These are phyloP conservation scores for Cremastinae sp. DNA, from an alignment of 2,888 invertebrate genomes.

Conservation along the genomic window DNA sequence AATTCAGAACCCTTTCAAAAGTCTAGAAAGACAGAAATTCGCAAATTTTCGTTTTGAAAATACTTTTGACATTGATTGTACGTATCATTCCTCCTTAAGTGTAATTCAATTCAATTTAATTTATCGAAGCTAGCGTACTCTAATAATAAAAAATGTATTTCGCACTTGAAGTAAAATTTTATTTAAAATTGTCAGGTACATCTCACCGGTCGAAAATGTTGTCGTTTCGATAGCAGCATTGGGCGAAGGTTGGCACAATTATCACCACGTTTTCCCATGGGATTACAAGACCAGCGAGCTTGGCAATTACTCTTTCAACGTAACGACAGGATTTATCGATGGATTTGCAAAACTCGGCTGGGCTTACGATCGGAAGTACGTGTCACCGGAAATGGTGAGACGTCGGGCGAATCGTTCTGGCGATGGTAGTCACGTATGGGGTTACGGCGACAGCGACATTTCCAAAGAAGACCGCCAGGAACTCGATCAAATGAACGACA, in stretches of 20 bases:
- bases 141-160: too few relatives aligned
- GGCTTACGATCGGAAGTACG: constrained; percentile 90
- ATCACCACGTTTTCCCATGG: constrained; percentile 88
- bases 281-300: constrained; percentile 84
- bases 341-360: constrained; percentile 89
- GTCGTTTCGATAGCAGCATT: constrained; percentile 88
- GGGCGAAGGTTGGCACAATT: constrained; percentile 93
- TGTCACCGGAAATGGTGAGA: constrained; percentile 82
- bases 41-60: too few relatives aligned
- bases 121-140: too few relatives aligned
- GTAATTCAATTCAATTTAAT: too few relatives aligned
- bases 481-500: constrained; percentile 81
- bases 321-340: constrained; percentile 91
- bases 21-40: too few relatives aligned
- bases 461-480: constrained; percentile 82
- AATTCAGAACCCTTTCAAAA: too few relatives aligned
- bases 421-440: constrained; percentile 84
- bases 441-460: constrained; percentile 84
- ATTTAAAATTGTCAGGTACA: constrained; percentile 81
- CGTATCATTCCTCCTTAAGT: too few relatives aligned
- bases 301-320: constrained; percentile 84
- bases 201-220: constrained; percentile 87
- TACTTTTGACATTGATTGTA: too few relatives aligned
- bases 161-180: too few relatives aligned
- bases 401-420: constrained; percentile 83